Conservation (phyloP, 2,888 invertebrate species). For the Danaus chrysippus region DNA sequence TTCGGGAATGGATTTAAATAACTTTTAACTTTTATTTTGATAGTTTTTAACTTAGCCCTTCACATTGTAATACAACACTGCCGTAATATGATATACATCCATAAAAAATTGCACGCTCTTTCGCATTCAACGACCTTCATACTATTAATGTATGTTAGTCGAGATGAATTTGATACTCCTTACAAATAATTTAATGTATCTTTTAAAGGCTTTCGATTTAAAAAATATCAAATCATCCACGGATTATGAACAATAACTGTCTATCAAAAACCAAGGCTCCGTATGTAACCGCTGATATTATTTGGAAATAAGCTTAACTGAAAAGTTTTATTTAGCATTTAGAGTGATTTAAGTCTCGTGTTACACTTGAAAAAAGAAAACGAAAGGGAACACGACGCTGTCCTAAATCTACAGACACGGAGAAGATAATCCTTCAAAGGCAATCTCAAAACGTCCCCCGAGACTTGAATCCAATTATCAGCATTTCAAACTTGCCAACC, state of each 20-base stretch:
- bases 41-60: conserved; percentile 5
- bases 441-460: conserved; percentile 39
- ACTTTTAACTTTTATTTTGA: neutral
- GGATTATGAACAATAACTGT: neutral
- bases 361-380: conserved; percentile 24
- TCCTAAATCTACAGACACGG: conserved; percentile 36
- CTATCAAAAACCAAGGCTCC: neutral
- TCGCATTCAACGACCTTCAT: conserved; percentile 22
- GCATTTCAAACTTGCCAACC: conserved; percentile 53
- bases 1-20: too few species aligned
- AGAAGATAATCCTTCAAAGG: conserved; percentile 41
- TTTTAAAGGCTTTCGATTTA: conserved; percentile 3
- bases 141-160: conserved; percentile 23
- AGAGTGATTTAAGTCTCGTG: conserved; percentile 11
- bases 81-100: conserved; percentile 21
- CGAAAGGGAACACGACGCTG: conserved; percentile 25
- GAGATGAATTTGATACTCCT: conserved; percentile 5
- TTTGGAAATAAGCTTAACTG: neutral
- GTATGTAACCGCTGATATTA: neutral
- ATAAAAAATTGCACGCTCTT: conserved; percentile 21
- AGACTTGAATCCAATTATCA: conserved; percentile 55
- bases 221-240: neutral
- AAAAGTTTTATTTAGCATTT: conserved; percentile 11
- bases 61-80: conserved; percentile 20
- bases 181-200: conserved; percentile 1